A percentile compares a stretch with the other conserved stretches of the same genome.
Evolutionary conservation across 2,113 vertebrate genomes (phyloP).

Genomic region (Falco punctatus): DNA sequence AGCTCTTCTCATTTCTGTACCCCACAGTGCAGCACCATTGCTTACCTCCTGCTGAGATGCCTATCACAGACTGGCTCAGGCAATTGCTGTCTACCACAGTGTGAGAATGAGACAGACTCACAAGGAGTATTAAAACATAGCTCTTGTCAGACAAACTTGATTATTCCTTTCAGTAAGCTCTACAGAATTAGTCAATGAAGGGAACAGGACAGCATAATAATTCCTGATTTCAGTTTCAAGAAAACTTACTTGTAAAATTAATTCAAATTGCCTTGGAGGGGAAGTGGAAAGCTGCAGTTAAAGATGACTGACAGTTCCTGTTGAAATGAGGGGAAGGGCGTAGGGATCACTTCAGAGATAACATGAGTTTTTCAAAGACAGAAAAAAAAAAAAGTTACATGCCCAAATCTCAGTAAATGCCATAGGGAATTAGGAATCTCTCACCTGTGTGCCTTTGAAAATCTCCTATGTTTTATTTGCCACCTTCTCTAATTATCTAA

Average conservation of each 20-base stretch:
- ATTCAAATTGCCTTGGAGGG: neutral
- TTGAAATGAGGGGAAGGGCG: neutral
- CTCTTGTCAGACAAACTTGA: neutral
- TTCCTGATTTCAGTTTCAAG: slow-evolving; percentile 2
- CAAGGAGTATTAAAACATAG: neutral
- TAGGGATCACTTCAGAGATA: neutral
- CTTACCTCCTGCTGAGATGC: neutral
- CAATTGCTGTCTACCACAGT: neutral
- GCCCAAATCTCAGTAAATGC: neutral
- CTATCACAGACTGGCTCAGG: neutral
- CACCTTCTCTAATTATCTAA: neutral
- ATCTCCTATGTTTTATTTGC: neutral
- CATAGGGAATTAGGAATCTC: neutral
- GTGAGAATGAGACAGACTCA: neutral
- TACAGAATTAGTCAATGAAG: slow-evolving; percentile 5
- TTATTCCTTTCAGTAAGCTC: slow-evolving; percentile 14
- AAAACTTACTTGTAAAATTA: slow-evolving; percentile 9
- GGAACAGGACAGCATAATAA: neutral
- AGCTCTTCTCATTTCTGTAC: neutral
- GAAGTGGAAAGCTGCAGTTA: neutral
- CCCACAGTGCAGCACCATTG: neutral
- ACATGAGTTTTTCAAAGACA: neutral
- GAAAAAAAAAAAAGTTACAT: neutral
- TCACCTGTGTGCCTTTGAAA: neutral
- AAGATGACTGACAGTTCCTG: neutral